Conservation (phyloP, 2,797 vertebrate species). For the Momotus momota region DNA sequence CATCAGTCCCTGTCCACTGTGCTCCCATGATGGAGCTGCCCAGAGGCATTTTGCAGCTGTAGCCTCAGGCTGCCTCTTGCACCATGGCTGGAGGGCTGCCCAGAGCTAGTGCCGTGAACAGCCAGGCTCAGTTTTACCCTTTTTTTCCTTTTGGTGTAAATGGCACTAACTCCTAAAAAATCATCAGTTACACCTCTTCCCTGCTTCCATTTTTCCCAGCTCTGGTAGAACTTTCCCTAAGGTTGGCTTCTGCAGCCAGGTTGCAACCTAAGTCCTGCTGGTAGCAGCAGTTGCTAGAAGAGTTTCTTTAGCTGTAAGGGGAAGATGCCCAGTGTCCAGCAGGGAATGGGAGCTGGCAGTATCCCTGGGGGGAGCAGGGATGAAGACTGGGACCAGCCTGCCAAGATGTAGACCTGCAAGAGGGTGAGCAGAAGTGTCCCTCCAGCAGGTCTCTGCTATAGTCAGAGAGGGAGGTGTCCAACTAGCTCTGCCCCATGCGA, state of each 20-base stretch:
- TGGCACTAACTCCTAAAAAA: background rate
- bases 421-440: background rate
- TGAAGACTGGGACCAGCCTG: background rate
- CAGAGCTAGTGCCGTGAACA: background rate
- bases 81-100: background rate
- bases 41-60: background rate
- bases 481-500: background rate
- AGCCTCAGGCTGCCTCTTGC: background rate
- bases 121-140: background rate
- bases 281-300: background rate
- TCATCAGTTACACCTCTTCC: background rate
- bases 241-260: background rate
- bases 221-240: background rate
- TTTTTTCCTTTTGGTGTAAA: background rate
- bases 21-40: background rate
- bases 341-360: background rate
- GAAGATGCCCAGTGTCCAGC: background rate
- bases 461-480: background rate
- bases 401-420: background rate
- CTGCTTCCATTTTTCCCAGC: background rate
- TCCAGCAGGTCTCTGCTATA: background rate
- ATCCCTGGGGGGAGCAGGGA: background rate
- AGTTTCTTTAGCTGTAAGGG: background rate
- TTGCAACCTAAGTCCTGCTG: background rate
- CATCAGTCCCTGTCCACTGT: accelerated